Percentiles rank a stretch among this genome's conserved stretches.
Evolutionary conservation across 2,888 invertebrate genomes (phyloP).

Genomic region (Hermodice carunculata): DNA sequence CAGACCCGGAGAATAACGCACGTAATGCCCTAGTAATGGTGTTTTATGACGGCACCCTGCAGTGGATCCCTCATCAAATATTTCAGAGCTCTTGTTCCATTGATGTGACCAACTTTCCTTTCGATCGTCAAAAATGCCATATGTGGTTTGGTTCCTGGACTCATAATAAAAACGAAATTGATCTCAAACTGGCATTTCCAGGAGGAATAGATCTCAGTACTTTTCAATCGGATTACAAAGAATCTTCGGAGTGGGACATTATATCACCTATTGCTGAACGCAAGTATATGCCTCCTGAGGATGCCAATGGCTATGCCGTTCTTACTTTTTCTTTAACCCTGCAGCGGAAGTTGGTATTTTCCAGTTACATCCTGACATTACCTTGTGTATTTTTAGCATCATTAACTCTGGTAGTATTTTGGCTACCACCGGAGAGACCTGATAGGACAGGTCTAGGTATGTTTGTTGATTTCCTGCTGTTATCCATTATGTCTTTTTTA

Average conservation of each 20-base stretch:
- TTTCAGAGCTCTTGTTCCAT: constrained; percentile 39
- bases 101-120: constrained; percentile 38
- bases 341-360: constrained; percentile 24
- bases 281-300: constrained; percentile 7
- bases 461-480: too few relatives aligned
- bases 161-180: constrained; percentile 18
- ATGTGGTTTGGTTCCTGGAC: not conserved
- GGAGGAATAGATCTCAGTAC: constrained; percentile 28
- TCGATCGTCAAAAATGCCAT: constrained; percentile 32
- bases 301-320: constrained; percentile 22
- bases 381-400: constrained; percentile 29
- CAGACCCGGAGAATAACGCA: constrained; percentile 24
- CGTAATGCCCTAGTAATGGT: constrained; percentile 29
- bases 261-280: constrained; percentile 5
- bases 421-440: constrained; percentile 24
- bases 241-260: constrained; percentile 13
- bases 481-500: too few relatives aligned
- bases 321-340: constrained; percentile 20
- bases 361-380: constrained; percentile 28
- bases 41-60: constrained; percentile 22
- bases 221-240: constrained; percentile 23
- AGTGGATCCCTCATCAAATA: constrained; percentile 37
- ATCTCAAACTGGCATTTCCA: constrained; percentile 25
- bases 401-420: constrained; percentile 29
- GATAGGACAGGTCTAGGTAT: constrained; percentile 26